Evolutionary conservation across 2,888 invertebrate species (phyloP), one percentile per base, ranked within the genome.

Genomic region (Auanema sp.): DNA sequence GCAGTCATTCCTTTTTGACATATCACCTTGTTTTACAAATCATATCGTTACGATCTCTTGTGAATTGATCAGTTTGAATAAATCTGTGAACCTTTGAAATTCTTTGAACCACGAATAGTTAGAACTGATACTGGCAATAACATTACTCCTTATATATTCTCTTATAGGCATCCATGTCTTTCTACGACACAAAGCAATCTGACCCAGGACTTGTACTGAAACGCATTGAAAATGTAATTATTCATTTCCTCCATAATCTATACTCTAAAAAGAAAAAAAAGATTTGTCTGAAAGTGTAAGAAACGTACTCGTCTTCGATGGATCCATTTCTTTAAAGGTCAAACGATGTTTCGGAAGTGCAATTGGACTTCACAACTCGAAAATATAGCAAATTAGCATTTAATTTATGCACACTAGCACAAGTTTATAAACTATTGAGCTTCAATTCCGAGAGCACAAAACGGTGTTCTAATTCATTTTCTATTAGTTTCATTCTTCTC

Each of bases 381-480:
- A 57, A 47, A 5, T 41, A 24, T 2, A 18, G 16, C 4, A 73
- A 70, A 51, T 40, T 75, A 43, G 57, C 69, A 33, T 41, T 63
- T 53, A 66, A 76, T 56, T 8, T 73, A 8, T 60, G 53, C 42
- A 71, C 65, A 55, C 59, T 73, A 6, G 58, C 64, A 10, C 73
- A 76, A 51, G 43, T 76, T 0, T 68, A 70, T 43, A 60, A 60
- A 43, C 64, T 76, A 12, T 54, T 76, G 2, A n/a, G 58, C 33
- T 65, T 60, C 25, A 62, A 68, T 8, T 64, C 64, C 18, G 64
- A 58, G 42, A 65, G 69, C 23, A 73, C 73, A 12, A 73, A 73
- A 60, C 16, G 66, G 66, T 66, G 23, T 33, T 33, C 33, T 33
- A 2, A 21, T 5, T 56, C 24, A 0, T 1, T 33, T 61, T 18